phyloP scores from a whole-genome alignment of 2,113 vertebrate species.

The Chrysochloris asiatica region DNA sequence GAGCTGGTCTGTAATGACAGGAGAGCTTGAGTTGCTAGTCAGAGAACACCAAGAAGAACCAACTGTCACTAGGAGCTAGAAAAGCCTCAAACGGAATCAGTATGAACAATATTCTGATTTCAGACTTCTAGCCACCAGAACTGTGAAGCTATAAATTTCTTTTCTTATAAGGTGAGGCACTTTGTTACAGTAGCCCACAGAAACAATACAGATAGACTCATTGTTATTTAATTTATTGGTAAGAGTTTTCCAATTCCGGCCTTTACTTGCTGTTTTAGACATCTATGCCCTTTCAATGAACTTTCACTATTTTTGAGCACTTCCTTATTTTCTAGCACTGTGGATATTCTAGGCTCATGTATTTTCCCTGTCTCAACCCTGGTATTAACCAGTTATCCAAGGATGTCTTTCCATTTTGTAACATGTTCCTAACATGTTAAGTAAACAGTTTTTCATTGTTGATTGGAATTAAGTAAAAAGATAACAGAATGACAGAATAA shows the following conservation, averaged over 20 bases:
- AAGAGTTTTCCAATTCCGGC: background rate
- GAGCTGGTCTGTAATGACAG: background rate
- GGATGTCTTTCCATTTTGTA: background rate
- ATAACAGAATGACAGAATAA: conserved; percentile 21
- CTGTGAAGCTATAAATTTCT: background rate
- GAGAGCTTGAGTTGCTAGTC: background rate
- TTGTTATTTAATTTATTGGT: background rate
- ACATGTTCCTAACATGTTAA: background rate
- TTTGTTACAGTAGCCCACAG: background rate
- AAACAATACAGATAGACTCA: background rate
- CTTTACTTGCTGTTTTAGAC: background rate
- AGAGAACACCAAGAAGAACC: background rate
- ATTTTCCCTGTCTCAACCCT: background rate
- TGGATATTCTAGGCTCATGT: background rate
- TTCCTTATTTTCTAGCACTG: background rate
- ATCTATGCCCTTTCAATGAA: background rate
- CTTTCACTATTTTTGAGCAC: conserved; percentile 18
- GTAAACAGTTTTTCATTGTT: conserved; percentile 31
- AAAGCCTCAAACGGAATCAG: background rate
- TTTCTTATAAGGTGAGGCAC: background rate
- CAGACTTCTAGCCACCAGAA: background rate
- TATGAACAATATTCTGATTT: background rate
- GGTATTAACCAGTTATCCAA: background rate
- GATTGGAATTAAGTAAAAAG: conserved; percentile 38
- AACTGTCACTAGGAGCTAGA: background rate